Base-by-base conservation (phyloP, 2,113 vertebrate species). In the Varanus komodoensis region DNA sequence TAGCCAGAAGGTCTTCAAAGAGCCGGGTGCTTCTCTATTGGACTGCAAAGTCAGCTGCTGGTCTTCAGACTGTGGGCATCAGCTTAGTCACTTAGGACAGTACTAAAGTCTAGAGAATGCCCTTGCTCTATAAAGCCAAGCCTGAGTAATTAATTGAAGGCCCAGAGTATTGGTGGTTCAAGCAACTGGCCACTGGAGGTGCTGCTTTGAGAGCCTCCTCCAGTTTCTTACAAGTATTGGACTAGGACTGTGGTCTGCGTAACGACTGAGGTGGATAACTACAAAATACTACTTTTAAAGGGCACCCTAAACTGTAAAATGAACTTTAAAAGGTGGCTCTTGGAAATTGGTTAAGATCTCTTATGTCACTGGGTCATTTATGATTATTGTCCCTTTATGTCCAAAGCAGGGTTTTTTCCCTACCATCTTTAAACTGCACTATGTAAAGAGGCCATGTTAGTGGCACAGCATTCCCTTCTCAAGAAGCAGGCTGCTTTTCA, bases 361-460 rank as follows among this genome's bases (percentile, higher is more conserved):
- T 15, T 69, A 48, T 1, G 27, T 71, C 67, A 69, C 8, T 29
- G 15, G 54, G 15, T 19, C 14, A n/a, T 2, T 61, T 32, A 1
- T 34, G 83, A 32, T 52, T 1, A 44, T 25, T 29, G 23, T 68
- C 14, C 52, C 38, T 57, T 3, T 67, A 50, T 74, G 21, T 19
- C 52, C 50, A 61, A 1, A 44, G 38, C 34, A 29, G 34, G 12
- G 15, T 19, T 21, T 1, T 17, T 15, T 12, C 25, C 73, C 69
- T 0, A 0, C 23, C 52, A 32, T 81, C 77, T 0, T 23, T 0
- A 0, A 29, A 15, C 57, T 6, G 0, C 21, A 0, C 0, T 0
- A 44, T 73, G 25, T 6, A 29, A 61, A 23, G 79, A 73, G 4
- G 12, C 50, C 0, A 1, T 6, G 61, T n/a, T 86, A 57, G 29